A percentile compares a stretch with the other conserved stretches of the same genome.
phyloP scores from a whole-genome alignment of 2,797 vertebrate genomes.

The Spinus pinus region DNA sequence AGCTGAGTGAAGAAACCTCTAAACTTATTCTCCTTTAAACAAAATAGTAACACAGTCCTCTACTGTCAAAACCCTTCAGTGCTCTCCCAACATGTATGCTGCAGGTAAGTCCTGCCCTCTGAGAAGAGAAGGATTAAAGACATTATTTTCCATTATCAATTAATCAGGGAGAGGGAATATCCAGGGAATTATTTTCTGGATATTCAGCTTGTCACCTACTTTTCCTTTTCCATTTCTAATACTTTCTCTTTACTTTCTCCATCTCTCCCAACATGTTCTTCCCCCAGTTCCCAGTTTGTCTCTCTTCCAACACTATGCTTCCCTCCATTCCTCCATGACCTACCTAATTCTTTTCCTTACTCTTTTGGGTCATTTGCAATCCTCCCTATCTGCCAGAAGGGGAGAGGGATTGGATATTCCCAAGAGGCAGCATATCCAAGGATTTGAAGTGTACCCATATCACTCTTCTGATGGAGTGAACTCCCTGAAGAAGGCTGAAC shows the following conservation, averaged over 20 bases:
- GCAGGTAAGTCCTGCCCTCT: neutral
- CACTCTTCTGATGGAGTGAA: neutral
- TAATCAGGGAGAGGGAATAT: neutral
- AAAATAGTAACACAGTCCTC: neutral
- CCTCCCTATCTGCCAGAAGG: neutral
- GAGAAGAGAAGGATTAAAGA: neutral
- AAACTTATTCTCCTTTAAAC: neutral
- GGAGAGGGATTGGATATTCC: neutral
- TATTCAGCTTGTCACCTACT: neutral
- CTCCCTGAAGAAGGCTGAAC: neutral
- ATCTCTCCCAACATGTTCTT: neutral
- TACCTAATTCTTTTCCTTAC: neutral
- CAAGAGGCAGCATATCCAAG: neutral
- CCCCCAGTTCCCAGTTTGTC: neutral
- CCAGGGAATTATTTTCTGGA: neutral
- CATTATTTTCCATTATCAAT: neutral
- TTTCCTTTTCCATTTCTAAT: neutral
- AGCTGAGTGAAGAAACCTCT: neutral
- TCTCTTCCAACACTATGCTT: neutral
- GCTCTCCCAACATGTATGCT: neutral
- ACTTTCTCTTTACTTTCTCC: neutral
- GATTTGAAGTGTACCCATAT: neutral
- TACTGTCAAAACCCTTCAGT: neutral
- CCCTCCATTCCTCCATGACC: neutral
- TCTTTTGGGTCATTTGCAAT: neutral